These are phyloP conservation scores for Ceyx erithaca DNA, from an alignment of 2,797 vertebrate genomes.

Conservation along the genomic window DNA sequence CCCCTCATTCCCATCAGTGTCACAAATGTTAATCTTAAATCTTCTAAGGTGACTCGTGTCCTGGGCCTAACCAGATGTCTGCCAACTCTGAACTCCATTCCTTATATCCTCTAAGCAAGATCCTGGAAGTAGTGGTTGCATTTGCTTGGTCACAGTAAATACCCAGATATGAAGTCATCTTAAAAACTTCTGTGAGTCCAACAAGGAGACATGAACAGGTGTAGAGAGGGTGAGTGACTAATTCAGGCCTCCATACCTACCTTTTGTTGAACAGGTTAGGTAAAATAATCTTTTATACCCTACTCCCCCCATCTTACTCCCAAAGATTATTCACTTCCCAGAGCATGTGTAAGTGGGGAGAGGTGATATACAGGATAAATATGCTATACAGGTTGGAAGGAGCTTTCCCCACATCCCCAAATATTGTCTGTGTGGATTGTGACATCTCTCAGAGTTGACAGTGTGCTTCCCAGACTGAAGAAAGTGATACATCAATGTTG, in stretches of 20 bases:
- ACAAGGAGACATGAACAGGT: rapidly evolving
- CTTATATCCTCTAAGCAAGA: background rate
- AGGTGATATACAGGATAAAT: background rate
- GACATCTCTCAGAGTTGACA: background rate
- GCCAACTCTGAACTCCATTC: background rate
- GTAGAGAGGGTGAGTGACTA: background rate
- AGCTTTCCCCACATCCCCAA: background rate
- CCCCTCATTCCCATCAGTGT: rapidly evolving
- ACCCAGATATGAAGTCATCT: background rate
- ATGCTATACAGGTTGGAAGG: background rate
- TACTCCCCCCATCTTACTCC: background rate
- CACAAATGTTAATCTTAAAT: background rate
- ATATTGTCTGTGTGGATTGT: background rate
- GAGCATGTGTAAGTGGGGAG: rapidly evolving
- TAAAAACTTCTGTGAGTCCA: background rate
- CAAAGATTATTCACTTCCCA: background rate
- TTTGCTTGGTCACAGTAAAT: background rate
- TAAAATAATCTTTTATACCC: background rate
- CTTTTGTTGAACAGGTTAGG: background rate
- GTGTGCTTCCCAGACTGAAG: background rate
- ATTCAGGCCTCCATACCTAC: background rate
- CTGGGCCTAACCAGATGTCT: background rate
- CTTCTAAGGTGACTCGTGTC: background rate
- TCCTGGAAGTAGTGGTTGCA: background rate
- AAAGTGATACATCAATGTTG: background rate